Base-by-base conservation (phyloP, 2,113 vertebrate species). In the Daubentonia madagascariensis region DNA sequence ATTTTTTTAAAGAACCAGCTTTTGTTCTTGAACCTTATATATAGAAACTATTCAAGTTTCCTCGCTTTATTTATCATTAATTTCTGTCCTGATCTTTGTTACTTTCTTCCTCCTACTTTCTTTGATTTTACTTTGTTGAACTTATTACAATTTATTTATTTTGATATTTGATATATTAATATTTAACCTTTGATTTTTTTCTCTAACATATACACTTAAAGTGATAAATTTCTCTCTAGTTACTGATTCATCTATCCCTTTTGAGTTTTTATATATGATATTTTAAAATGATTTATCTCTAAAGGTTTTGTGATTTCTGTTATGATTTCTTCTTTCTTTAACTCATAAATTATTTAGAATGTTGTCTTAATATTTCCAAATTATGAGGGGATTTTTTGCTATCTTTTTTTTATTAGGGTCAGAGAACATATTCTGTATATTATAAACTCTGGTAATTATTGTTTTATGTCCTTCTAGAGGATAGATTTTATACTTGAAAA, bases 101-200 rank as follows among this genome's bases (percentile, higher is more conserved):
- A 85, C 10, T 81, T 67, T 79, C 48, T 90, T 57, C 40, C 13
- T 35, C 1, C 50, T 61, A 35, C 12, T 80, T 73, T 68, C 59
- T 86, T 90, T 10, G 2, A 63, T 87, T 83, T 86, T 75, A 86
- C 17, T 75, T 83, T 94, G 45, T 78, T 72, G 50, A 22, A 22
- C 54, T 52, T 87, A 48, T 80, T 87, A 48, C 76, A 92, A 52
- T 68, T 72, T 89, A 76, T 61, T 96, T n/a, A 73, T 94, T 80
- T 94, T 32, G 37, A 45, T 90, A 86, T 78, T 63, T 94, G 52
- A 50, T 67, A 65, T 75, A 78, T 78, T 72, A 83, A 37, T 92
- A 90, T 70, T 54, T 63, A 89, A 43, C n/a, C 52, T 73, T 63
- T 75, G 78, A 12, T 70, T 91, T 61, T 91, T 52, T 96, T 79